These are phyloP conservation scores for Chelonoidis abingdonii DNA, from an alignment of 2,113 vertebrate genomes.

Conservation along the genomic window DNA sequence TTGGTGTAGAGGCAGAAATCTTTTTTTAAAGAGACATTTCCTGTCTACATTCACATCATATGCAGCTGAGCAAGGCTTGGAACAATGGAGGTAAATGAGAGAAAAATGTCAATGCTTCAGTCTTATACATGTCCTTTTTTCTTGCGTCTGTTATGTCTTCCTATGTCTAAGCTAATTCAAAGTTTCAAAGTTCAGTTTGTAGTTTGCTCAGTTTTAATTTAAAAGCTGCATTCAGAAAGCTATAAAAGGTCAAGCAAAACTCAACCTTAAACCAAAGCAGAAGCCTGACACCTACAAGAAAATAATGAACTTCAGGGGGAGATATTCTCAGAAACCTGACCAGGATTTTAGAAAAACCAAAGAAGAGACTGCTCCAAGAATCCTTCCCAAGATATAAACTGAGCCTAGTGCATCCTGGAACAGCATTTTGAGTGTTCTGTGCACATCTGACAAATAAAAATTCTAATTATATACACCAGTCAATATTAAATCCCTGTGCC, in stretches of 20 bases:
- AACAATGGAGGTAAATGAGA: background rate
- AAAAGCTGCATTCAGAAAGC: background rate
- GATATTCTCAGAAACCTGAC: background rate
- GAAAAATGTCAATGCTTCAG: background rate
- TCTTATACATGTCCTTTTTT: background rate
- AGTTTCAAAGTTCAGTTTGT: background rate
- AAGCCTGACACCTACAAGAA: background rate
- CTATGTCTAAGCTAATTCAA: background rate
- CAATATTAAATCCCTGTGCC: background rate
- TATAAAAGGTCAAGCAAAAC: background rate
- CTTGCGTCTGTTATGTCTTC: background rate
- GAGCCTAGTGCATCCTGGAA: background rate
- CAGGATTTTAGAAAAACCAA: background rate
- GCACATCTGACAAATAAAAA: background rate
- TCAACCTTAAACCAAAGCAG: background rate
- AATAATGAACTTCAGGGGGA: background rate
- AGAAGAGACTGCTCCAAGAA: background rate
- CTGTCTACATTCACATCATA: accelerated
- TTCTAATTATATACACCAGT: background rate
- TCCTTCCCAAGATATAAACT: background rate
- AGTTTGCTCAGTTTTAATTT: background rate
- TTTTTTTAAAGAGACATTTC: background rate
- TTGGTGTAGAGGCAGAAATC: background rate
- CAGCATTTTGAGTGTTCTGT: background rate
- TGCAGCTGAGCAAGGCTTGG: background rate